Percentiles rank a stretch among this genome's conserved stretches.
Conservation (phyloP, 1,140 invertebrate species). For the Trinorchestia longiramus region DNA sequence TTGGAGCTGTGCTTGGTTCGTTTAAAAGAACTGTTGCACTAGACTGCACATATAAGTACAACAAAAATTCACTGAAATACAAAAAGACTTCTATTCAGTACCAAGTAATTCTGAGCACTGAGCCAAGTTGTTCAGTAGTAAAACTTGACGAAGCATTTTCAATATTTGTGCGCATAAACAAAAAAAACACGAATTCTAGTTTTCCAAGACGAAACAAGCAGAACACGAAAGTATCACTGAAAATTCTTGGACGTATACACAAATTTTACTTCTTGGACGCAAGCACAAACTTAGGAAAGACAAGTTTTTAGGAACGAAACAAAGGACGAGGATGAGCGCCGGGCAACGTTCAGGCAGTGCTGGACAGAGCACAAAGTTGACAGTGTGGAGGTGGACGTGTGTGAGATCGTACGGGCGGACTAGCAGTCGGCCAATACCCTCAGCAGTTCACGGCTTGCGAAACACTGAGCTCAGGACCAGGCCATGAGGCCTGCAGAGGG, state of each 20-base stretch:
- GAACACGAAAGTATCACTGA: neutral
- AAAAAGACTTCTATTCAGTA: neutral
- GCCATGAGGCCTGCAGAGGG: slow-evolving; percentile 35
- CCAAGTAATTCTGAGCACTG: neutral
- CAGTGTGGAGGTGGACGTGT: neutral
- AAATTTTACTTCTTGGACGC: neutral
- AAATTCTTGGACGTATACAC: no score
- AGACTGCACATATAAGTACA: neutral
- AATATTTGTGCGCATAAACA: neutral
- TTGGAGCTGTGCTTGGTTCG: neutral
- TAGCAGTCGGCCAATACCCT: slow-evolving; percentile 14
- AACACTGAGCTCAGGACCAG: slow-evolving; percentile 27
- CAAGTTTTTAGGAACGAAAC: no score
- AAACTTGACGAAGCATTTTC: neutral
- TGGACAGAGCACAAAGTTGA: neutral
- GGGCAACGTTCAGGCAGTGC: neutral
- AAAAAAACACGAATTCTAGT: neutral
- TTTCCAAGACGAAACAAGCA: no score
- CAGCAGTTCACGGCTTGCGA: slow-evolving; percentile 48
- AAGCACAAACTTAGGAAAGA: neutral
- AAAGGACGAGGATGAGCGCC: neutral
- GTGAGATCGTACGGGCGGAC: neutral
- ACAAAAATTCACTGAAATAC: no score
- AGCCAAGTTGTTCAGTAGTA: neutral
- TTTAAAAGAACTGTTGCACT: neutral